Evolutionary conservation across 1,140 invertebrate genomes (phyloP).

Genomic region (Scaptomyza graminum): DNA sequence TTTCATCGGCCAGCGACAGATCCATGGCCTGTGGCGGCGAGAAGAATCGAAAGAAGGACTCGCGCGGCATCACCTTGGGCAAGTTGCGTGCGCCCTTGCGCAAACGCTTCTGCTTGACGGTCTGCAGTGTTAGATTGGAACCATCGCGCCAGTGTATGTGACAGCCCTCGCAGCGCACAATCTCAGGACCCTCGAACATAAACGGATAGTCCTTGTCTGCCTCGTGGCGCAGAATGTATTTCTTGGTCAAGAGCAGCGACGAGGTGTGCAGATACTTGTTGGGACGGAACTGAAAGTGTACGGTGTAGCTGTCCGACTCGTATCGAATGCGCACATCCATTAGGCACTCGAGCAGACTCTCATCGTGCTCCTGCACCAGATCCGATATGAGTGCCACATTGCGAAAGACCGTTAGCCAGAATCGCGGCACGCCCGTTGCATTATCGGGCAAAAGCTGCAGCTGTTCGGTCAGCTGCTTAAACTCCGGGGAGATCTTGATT

Average conservation of each 20-base stretch:
- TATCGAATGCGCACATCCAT: constrained; percentile 94
- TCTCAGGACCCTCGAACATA: constrained; percentile 98
- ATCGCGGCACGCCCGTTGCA: constrained; percentile 95
- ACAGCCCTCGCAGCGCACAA: constrained; percentile 95
- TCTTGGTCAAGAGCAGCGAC: constrained; percentile 95
- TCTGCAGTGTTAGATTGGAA: constrained; percentile 98
- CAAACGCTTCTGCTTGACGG: constrained; percentile 99
- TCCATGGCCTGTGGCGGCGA: constrained; percentile 90
- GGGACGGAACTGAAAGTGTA: constrained; percentile 96
- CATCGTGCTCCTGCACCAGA: constrained; percentile 97
- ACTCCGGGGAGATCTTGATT: constrained; percentile 82
- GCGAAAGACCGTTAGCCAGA: constrained; percentile 98
- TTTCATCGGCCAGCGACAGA: constrained; percentile 86
- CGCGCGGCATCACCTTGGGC: constrained; percentile 96
- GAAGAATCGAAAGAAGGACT: constrained; percentile 99
- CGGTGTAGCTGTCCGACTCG: constrained; percentile 84
- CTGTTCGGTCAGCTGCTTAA: constrained; percentile 38
- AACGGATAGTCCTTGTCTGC: constrained; percentile 96
- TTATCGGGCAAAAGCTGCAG: constrained; percentile 83
- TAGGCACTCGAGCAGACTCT: constrained; percentile 95
- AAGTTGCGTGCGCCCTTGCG: constrained; percentile 93
- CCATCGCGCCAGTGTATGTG: constrained; percentile 97
- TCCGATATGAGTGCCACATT: constrained; percentile 95
- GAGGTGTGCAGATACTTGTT: constrained; percentile 98
- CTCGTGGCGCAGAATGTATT: constrained; percentile 96